These are phyloP conservation scores for Eulemur albifrons DNA, from an alignment of 2,797 vertebrate species.

Conservation along the genomic window DNA sequence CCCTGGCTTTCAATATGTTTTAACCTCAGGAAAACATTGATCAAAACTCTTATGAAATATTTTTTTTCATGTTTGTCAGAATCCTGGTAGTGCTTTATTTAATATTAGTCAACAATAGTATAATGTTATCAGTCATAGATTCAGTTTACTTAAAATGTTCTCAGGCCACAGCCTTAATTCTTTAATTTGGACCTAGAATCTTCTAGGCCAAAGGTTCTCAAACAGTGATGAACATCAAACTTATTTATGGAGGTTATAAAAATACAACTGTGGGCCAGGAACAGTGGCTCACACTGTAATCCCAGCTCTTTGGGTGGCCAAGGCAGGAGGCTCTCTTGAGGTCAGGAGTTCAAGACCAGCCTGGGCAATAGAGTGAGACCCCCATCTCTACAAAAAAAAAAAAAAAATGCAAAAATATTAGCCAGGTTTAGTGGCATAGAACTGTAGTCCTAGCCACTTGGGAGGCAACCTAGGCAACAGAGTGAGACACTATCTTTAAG, in stretches of 20 bases:
- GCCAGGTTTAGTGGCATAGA: background rate
- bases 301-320: background rate
- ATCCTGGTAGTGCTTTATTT: background rate
- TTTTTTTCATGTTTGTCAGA: background rate
- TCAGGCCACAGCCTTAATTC: background rate
- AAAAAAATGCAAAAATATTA: background rate
- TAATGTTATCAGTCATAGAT: background rate
- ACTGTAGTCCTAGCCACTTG: background rate
- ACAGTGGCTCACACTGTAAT: background rate
- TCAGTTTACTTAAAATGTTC: slow-evolving; percentile 2
- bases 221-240: background rate
- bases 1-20: background rate
- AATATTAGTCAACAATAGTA: background rate
- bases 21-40: slow-evolving; percentile 9
- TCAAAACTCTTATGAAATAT: background rate
- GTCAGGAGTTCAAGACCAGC: background rate
- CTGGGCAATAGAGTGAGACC: background rate
- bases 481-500: background rate
- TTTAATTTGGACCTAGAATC: background rate
- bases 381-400: background rate
- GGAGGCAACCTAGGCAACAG: background rate
- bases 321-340: background rate
- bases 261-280: background rate
- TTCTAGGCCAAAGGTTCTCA: background rate
- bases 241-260: background rate